phyloP scores from a whole-genome alignment of 1,140 invertebrate genomes.

The Drosophila mayri region DNA sequence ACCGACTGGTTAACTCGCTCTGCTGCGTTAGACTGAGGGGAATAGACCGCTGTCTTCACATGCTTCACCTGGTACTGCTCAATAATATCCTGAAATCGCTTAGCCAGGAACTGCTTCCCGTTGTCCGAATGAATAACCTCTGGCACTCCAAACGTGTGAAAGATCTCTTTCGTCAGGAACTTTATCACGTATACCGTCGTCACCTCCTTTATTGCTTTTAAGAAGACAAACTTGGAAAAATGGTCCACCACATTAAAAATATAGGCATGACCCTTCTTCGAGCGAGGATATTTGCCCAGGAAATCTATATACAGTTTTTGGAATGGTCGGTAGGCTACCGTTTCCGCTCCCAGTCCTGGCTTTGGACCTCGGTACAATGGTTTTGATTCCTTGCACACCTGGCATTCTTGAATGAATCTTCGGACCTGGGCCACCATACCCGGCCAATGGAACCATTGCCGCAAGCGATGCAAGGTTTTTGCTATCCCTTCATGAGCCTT shows the following conservation, averaged over 20 bases:
- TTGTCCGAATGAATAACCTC: background rate
- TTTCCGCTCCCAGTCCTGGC: background rate
- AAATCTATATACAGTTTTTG: conserved; percentile 12
- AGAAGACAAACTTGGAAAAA: too few species aligned
- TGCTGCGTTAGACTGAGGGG: background rate
- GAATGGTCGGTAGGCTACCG: background rate
- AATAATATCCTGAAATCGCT: background rate
- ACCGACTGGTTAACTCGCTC: background rate
- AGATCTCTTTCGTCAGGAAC: background rate
- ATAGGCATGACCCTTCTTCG: background rate
- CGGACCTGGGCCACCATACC: background rate
- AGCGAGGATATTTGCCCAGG: conserved; percentile 3
- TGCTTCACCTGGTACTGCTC: background rate
- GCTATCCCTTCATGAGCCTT: background rate
- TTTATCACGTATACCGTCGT: background rate
- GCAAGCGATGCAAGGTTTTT: background rate
- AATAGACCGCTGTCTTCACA: background rate
- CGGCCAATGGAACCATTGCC: conserved; percentile 5
- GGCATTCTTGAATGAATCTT: background rate
- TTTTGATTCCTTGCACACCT: background rate
- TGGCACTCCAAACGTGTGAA: conserved; percentile 1
- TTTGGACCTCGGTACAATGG: too few species aligned
- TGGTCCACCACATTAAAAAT: conserved; percentile 4
- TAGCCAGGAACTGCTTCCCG: background rate
- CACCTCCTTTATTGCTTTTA: background rate